These are phyloP conservation scores for Dioctria rufipes DNA, from an alignment of 2,888 invertebrate species.

Conservation along the genomic window DNA sequence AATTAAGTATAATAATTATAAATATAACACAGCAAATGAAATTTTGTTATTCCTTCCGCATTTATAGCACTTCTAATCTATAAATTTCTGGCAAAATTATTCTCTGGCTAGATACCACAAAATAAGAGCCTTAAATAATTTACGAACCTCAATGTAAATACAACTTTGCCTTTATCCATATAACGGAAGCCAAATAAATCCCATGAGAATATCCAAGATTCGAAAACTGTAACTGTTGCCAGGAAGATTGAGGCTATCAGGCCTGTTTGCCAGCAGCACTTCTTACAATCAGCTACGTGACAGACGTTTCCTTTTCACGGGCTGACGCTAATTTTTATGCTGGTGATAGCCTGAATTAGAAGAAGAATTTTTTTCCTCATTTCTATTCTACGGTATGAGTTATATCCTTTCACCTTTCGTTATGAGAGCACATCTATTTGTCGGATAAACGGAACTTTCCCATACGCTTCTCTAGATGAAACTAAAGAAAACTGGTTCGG, in stretches of 20 bases:
- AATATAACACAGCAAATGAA: conserved; percentile 3
- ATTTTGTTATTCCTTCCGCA: conserved; percentile 28
- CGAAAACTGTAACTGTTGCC: conserved; percentile 22
- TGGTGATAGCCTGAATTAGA: neutral
- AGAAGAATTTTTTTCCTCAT: neutral
- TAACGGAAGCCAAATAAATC: neutral
- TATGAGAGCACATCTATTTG: neutral
- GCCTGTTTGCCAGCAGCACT: conserved; percentile 11
- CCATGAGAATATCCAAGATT: conserved; percentile 13
- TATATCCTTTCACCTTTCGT: conserved; percentile 17
- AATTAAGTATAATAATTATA: too few relatives aligned
- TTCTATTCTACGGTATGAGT: neutral
- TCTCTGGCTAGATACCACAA: conserved; percentile 20
- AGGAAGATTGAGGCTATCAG: conserved; percentile 18
- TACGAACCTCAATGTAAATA: conserved; percentile 5
- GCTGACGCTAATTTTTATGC: conserved; percentile 1
- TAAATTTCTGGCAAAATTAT: conserved; percentile 5
- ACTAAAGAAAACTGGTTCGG: neutral
- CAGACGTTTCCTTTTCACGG: neutral
- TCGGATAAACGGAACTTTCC: neutral
- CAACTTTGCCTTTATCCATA: neutral
- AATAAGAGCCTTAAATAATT: conserved; percentile 30
- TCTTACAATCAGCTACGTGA: conserved; percentile 27
- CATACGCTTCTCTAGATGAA: neutral
- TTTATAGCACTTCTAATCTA: neutral